These are phyloP conservation scores for Nasonovia ribisnigri DNA, from an alignment of 2,888 invertebrate genomes.

Conservation along the genomic window DNA sequence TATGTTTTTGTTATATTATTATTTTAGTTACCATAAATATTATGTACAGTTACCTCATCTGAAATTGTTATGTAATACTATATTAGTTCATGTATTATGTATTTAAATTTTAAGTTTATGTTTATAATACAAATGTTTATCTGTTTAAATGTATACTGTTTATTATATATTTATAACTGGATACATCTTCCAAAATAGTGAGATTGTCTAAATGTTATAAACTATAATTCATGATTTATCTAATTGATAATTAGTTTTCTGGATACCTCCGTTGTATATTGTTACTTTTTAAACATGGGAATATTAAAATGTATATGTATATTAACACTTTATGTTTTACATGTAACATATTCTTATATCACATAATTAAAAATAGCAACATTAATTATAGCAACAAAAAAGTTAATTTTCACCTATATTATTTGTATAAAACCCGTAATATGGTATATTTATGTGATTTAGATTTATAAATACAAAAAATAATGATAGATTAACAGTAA, in stretches of 20 bases:
- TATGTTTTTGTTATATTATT: slow-evolving; percentile 7
- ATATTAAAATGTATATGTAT: not conserved
- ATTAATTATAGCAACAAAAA: not conserved
- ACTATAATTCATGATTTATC: not conserved
- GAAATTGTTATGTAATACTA: not conserved
- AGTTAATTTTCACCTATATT: not conserved
- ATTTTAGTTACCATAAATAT: slow-evolving; percentile 50
- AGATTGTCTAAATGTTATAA: not conserved
- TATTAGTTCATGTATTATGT: not conserved
- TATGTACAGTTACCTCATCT: slow-evolving; percentile 16
- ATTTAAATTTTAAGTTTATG: not conserved
- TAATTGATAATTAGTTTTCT: not conserved
- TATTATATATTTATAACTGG: not conserved
- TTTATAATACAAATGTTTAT: slow-evolving; percentile 29
- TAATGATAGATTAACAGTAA: not conserved
- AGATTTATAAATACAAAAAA: too few species aligned
- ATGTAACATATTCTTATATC: not conserved
- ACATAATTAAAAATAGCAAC: not conserved
- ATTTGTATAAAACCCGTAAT: not conserved
- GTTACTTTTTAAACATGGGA: not conserved
- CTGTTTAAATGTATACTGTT: not conserved
- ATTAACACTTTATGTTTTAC: not conserved
- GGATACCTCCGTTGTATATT: not conserved
- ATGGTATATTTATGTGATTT: not conserved
- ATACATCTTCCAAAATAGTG: not conserved